Base-by-base conservation (phyloP, 2,797 vertebrate species). In the Molossus molossus region DNA sequence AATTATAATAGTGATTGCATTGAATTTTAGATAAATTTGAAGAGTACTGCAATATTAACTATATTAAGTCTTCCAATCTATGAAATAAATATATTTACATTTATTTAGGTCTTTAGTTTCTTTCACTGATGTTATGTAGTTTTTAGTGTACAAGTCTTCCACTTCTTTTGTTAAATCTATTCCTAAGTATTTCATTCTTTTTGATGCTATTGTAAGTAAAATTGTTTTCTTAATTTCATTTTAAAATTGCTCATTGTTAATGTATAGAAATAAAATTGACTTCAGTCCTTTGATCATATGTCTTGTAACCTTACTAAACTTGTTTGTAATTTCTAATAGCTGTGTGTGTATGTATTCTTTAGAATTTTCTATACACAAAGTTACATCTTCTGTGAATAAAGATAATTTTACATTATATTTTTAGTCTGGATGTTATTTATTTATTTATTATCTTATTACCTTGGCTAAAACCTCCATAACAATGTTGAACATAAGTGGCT, bases 121-220 rank as follows among this genome's bases (percentile, higher is more conserved):
- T 70, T 87, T 91, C 9, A 40, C 13, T 91, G 50, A 53, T 77
- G 13, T 73, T 79, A 77, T 60, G 0, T 84, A 91, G n/a, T 65
- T 72, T 94, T 87, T 13, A 64, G 67, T 91, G 17, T 87, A 18
- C 4, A 45, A 87, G 48, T 77, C 55, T 77, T 77, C 13, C 20
- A 48, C 14, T 91, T 93, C 17, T 91, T 87, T 91, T 76, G 76
- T 77, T 77, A 70, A 91, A 62, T 45, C 75, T 60, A 87, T 95
- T 90, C 27, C 12, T 64, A 45, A 77, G 18, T 58, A 55, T 69
- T 67, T 87, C 65, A 77, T 87, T 82, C 15, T 93, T 93, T 91
- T 83, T 18, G 23, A 90, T 80, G 21, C 27, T 60, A 79, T 58
- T 73, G 20, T 29, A 72, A 53, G 40, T 90, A 50, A 50, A 48